Base-by-base conservation (phyloP, 1,140 invertebrate species). In the Bombyx mori region DNA sequence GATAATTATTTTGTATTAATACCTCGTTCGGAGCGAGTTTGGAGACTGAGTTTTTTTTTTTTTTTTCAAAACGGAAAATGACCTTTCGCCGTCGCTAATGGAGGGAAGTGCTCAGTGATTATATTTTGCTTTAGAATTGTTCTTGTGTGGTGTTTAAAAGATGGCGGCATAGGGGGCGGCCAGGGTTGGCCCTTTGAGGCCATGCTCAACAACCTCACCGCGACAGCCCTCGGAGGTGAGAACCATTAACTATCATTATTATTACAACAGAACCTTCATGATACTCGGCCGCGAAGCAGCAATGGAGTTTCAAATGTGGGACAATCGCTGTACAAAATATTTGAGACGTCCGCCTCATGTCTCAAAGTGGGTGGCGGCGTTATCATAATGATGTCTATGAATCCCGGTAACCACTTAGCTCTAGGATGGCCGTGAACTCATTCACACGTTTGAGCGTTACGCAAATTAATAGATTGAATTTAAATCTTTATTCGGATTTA, bases 201-300 rank as follows among this genome's bases (percentile, higher is more conserved):
- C 82, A 87, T 85, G 82, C 82, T 85, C 63, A 85, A 87, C 55
- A 87, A 87, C 75, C 80, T 86, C 65, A 84, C 83, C 52, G 75
- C 82, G 58, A 83, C 83, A 69, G 82, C 82, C 67, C 74, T 86
- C 69, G 82, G 81, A 80, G 83, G 83, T 86, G 58, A 75, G 73
- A 12, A 12, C 10, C n/a, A 1, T 49, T n/a, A 1, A 18, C 22
- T 22, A 22, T 18, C 8, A n/a, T 6, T 6, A 5, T 18, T 7
- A 51, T 22, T 26, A 35, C 26, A 35, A 35, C 26, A 35, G 26
- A 35, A 35, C 26, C 26, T 35, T 35, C 26, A 35, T 35, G 1
- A 1, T 35, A 5, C 26, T 35, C 26, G 26, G 26, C 26, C 26
- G 4, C 26, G 26, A 35, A 35, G 26, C 26, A 35, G 26, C 26